Conservation (phyloP, 2,888 invertebrate species). For the Clitarchus hookeri region DNA sequence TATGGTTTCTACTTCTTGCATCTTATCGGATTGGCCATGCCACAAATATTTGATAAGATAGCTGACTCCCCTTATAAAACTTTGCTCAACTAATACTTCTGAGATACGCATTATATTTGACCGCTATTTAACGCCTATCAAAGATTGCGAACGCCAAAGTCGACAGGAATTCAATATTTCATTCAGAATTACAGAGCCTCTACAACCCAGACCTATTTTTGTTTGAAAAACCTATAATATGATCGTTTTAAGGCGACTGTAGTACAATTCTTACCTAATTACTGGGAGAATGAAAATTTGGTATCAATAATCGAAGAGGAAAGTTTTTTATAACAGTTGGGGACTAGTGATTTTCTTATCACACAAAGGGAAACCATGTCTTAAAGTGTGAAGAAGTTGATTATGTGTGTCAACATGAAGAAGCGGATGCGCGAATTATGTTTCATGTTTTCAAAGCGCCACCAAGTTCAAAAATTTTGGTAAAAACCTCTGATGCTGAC, state of each 20-base stretch:
- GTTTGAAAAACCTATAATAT: constrained; percentile 48
- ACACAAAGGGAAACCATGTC: constrained; percentile 26
- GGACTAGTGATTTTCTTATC: constrained; percentile 16
- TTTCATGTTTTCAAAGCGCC: constrained; percentile 43
- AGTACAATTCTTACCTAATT: constrained; percentile 46
- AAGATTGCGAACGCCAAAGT: no score
- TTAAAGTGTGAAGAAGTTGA: constrained; percentile 43
- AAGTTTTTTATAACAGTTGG: neutral
- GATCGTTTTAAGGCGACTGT: constrained; percentile 48
- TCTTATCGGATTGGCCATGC: constrained; percentile 44
- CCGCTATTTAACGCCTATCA: no score
- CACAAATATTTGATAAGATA: constrained; percentile 48
- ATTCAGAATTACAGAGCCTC: no score
- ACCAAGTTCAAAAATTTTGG: constrained; percentile 44
- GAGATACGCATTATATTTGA: no score
- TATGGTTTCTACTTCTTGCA: no score
- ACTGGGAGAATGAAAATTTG: constrained; percentile 44
- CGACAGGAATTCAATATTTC: no score
- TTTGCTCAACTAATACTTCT: no score
- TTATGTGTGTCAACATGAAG: no score
- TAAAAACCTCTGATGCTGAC: constrained; percentile 46
- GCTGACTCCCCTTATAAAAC: constrained; percentile 47
- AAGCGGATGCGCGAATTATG: constrained; percentile 47
- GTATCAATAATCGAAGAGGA: constrained; percentile 22
- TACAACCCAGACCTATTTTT: constrained; percentile 44